Percentiles rank a stretch among this genome's conserved stretches.
Evolutionary conservation across 2,113 vertebrate species (phyloP).

Genomic region (Chloropsis cyanopogon): DNA sequence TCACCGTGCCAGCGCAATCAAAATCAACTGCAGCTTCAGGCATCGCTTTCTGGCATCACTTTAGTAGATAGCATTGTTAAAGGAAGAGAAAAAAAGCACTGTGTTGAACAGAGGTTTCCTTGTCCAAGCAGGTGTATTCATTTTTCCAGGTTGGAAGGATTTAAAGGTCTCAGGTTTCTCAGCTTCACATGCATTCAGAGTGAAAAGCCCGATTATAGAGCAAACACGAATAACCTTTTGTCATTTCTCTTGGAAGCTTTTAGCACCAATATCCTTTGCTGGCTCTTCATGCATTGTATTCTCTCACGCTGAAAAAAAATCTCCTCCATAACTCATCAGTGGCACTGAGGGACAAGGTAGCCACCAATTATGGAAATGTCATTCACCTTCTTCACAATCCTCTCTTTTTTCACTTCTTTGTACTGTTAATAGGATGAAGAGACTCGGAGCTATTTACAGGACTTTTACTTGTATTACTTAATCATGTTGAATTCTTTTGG

Average conservation of each 20-base stretch:
- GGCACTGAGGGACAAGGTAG: slow-evolving; percentile 2
- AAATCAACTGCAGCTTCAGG: slow-evolving; percentile 17
- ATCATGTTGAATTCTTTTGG: slow-evolving; percentile 45
- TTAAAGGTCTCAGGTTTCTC: slow-evolving; percentile 57
- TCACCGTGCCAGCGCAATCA: neutral
- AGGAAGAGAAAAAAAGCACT: slow-evolving; percentile 38
- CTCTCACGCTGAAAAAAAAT: neutral
- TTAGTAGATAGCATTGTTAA: slow-evolving; percentile 3
- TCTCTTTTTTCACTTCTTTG: slow-evolving; percentile 34
- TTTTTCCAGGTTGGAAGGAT: slow-evolving; percentile 26
- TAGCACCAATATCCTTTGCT: slow-evolving; percentile 51
- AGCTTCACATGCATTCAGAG: slow-evolving; percentile 44
- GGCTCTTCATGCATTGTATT: neutral
- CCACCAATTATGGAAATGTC: neutral
- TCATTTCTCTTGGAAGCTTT: slow-evolving; percentile 56
- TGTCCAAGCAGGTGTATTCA: slow-evolving; percentile 26
- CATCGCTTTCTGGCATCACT: slow-evolving; percentile 4
- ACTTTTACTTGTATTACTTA: slow-evolving; percentile 10
- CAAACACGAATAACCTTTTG: neutral
- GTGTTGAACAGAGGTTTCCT: slow-evolving; percentile 54
- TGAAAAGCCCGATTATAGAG: slow-evolving; percentile 31
- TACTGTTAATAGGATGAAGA: slow-evolving; percentile 4
- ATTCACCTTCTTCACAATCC: neutral
- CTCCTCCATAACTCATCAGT: slow-evolving; percentile 25
- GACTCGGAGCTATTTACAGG: slow-evolving; percentile 58